These are phyloP conservation scores for Drosophila prostipennis DNA, from an alignment of 2,888 invertebrate species.

Conservation along the genomic window DNA sequence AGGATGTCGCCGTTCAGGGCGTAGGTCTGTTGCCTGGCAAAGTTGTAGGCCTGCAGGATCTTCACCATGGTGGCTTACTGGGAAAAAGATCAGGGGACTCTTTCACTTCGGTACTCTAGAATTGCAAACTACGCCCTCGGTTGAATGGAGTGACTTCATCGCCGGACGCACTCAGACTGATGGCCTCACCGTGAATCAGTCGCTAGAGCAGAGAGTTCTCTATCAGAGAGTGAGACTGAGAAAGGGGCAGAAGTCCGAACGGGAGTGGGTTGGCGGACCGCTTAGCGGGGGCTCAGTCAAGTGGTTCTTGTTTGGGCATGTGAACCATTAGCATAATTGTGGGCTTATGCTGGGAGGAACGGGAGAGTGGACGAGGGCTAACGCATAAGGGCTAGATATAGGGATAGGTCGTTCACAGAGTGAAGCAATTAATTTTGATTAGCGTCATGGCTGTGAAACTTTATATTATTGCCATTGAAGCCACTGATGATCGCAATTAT, in stretches of 20 bases:
- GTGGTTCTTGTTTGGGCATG: slow-evolving; percentile 49
- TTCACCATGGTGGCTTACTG: slow-evolving; percentile 79
- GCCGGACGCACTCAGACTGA: slow-evolving; percentile 50
- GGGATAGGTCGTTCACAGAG: background rate
- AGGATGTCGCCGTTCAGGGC: slow-evolving; percentile 82
- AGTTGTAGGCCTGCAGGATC: slow-evolving; percentile 83
- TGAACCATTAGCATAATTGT: slow-evolving; percentile 69
- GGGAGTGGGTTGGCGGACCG: slow-evolving; percentile 41
- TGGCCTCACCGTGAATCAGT: slow-evolving; percentile 37
- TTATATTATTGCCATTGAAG: background rate
- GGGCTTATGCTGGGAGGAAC: slow-evolving; percentile 36
- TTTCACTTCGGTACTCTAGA: slow-evolving; percentile 19
- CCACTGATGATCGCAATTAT: background rate
- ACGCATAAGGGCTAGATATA: slow-evolving; percentile 11
- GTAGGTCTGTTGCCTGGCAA: slow-evolving; percentile 83
- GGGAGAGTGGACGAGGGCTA: slow-evolving; percentile 14
- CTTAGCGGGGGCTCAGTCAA: slow-evolving; percentile 40
- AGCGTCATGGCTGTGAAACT: background rate
- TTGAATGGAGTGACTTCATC: slow-evolving; percentile 65
- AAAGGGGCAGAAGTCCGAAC: slow-evolving; percentile 23
- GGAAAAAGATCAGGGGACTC: slow-evolving; percentile 1
- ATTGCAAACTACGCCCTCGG: slow-evolving; percentile 59
- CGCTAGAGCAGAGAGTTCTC: slow-evolving; percentile 22
- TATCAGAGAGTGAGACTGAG: slow-evolving; percentile 5
- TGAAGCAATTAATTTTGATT: slow-evolving; percentile 26